phyloP scores from a whole-genome alignment of 2,113 vertebrate genomes.

The Prunella himalayana region DNA sequence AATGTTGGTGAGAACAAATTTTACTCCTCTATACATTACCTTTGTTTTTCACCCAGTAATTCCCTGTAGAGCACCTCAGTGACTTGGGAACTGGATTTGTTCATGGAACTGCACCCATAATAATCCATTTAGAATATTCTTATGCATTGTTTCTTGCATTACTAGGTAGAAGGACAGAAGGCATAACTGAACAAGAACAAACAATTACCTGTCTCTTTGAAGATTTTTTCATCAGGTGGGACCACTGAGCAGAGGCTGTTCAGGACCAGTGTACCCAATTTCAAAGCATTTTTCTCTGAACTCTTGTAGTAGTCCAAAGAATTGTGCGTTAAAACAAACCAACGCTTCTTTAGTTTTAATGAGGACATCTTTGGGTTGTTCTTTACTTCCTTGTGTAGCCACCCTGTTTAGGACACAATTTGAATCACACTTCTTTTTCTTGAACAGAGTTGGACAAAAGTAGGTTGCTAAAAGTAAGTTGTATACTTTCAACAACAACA shows the following conservation, averaged over 20 bases:
- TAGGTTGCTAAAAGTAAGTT: neutral
- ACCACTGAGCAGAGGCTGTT: constrained; percentile 94
- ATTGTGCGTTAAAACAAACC: constrained; percentile 97
- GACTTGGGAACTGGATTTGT: neutral
- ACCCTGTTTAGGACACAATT: constrained; percentile 74
- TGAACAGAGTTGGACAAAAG: neutral
- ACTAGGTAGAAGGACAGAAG: neutral
- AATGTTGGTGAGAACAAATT: neutral
- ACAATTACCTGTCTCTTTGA: constrained; percentile 88
- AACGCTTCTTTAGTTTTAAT: constrained; percentile 92
- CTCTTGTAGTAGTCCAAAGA: constrained; percentile 98
- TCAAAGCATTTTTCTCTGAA: constrained; percentile 87
- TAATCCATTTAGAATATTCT: neutral
- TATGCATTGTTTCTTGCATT: neutral
- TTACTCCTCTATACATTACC: neutral
- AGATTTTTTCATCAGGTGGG: constrained; percentile 89
- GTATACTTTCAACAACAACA: neutral
- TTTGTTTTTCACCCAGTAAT: neutral
- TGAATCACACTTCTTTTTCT: neutral
- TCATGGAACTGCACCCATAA: neutral
- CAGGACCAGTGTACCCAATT: constrained; percentile 91
- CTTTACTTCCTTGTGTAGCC: constrained; percentile 94
- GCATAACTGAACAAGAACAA: neutral
- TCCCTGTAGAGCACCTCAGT: neutral
- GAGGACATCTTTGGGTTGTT: constrained; percentile 83